Conservation (phyloP, 1,140 invertebrate genomes). For the Sitodiplosis mosellana region DNA sequence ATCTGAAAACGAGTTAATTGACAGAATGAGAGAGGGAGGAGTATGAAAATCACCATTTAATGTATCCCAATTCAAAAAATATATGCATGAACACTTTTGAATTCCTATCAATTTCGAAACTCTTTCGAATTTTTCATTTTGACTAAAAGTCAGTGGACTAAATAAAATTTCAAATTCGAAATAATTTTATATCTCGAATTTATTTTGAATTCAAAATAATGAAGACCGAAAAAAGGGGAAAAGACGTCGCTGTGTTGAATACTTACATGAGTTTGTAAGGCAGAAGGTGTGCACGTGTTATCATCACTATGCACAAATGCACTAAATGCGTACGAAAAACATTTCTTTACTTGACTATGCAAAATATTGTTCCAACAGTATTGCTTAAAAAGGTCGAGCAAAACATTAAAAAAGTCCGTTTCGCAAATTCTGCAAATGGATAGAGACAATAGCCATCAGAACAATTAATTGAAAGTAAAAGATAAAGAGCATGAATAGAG, state of each 20-base stretch:
- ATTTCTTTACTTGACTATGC: slow-evolving; percentile 65
- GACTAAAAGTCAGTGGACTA: too few species aligned
- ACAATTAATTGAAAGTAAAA: not conserved
- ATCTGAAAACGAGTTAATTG: too few species aligned
- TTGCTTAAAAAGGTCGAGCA: slow-evolving; percentile 66
- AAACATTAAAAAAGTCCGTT: slow-evolving; percentile 23
- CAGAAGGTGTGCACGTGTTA: slow-evolving; percentile 12
- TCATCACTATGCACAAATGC: slow-evolving; percentile 13
- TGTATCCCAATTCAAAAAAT: too few species aligned
- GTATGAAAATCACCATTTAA: too few species aligned
- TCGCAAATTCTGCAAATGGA: slow-evolving; percentile 14
- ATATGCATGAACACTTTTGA: too few species aligned
- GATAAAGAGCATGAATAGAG: not conserved
- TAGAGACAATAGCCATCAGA: not conserved
- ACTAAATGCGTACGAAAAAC: slow-evolving; percentile 42
- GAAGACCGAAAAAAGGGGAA: not conserved
- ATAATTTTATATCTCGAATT: not conserved
- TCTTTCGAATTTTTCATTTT: too few species aligned
- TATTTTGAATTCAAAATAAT: not conserved
- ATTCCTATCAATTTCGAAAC: too few species aligned
- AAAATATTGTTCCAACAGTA: slow-evolving; percentile 79
- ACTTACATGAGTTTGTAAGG: slow-evolving; percentile 21
- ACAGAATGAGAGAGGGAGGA: too few species aligned
- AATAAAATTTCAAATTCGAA: slow-evolving; percentile 7
- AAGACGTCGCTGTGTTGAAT: not conserved